Conservation (phyloP, 1,140 invertebrate species). For the Euwallacea similis region DNA sequence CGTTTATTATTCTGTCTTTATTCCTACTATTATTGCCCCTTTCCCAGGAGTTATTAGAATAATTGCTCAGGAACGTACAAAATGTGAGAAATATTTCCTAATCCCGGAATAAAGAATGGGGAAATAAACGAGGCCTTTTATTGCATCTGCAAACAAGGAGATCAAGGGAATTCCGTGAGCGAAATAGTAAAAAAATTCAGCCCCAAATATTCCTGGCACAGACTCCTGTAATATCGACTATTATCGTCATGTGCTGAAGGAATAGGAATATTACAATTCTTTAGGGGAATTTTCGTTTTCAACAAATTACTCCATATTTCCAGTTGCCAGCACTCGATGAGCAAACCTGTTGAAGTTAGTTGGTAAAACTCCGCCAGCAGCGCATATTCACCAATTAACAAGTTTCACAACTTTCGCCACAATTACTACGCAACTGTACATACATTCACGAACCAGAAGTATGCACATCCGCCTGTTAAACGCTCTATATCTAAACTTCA, state of each 20-base stretch:
- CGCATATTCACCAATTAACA: too few species aligned
- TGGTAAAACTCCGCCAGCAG: too few species aligned
- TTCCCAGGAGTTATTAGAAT: too few species aligned
- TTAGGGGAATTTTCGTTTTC: slow-evolving; percentile 14
- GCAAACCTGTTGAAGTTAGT: too few species aligned
- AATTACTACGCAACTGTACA: not conserved
- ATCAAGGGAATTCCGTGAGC: slow-evolving; percentile 48
- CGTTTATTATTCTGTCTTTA: too few species aligned
- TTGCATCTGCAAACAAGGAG: slow-evolving; percentile 45
- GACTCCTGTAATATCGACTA: slow-evolving; percentile 32
- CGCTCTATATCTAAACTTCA: slow-evolving; percentile 6
- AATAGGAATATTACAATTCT: slow-evolving; percentile 21
- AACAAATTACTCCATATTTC: too few species aligned
- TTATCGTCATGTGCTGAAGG: slow-evolving; percentile 35
- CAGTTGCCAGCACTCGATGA: too few species aligned
- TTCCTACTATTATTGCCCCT: too few species aligned
- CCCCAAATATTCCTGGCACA: slow-evolving; percentile 33
- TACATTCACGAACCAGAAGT: not conserved
- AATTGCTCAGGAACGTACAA: not conserved
- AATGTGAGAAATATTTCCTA: slow-evolving; percentile 3
- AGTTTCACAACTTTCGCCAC: not conserved
- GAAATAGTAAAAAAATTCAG: slow-evolving; percentile 49
- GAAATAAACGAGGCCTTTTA: slow-evolving; percentile 23
- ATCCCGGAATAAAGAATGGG: slow-evolving; percentile 13
- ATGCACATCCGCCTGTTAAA: slow-evolving; percentile 7